Base-by-base conservation (phyloP, 2,113 vertebrate species). In the Paramisgurnus dabryanus region DNA sequence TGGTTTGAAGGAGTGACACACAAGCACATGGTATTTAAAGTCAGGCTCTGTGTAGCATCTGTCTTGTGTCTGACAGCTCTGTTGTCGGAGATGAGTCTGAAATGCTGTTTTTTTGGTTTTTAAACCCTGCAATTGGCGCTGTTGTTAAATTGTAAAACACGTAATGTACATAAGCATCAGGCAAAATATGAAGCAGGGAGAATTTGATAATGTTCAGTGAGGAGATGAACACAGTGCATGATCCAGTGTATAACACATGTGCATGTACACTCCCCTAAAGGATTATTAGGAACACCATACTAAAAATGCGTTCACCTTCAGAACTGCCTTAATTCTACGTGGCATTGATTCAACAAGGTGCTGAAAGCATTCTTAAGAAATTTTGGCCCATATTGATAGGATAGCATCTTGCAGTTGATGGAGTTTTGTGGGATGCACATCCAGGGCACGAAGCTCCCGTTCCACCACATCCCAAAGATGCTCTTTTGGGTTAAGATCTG, bases 1-100 rank as follows among this genome's bases (percentile, higher is more conserved):
- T 68, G 22, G 9, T 61, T 55, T 66, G 47, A 65, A 39, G 39
- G 27, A 34, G 27, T 34, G 27, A 34, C 66, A n/a, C 11, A 41
- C 76, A n/a, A 65, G 60, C 64, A 45, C 8, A 57, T 43, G 18
- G 64, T 60, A 60, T 85, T 34, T 34, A 34, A 34, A 34, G 81
- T 78, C 79, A 70, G 50, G 63, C 60, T 53, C 73, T 77, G 57
- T 81, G 69, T 77, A 72, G 70, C 60, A 76, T 76, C 63, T 77
- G 66, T 40, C 71, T 76, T 17, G 49, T n/a, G 12, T 76, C 63
- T 83, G 79, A 79, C 70, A 83, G 83, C 81, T 85, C 55, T 68
- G 82, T 77, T 80, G 80, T 82, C 72, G 77, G 58, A 81, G 53
- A 67, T 22, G 12, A 63, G 45, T 63, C 50, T 77, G 39, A 71